These are phyloP conservation scores for Andrena camellia DNA, from an alignment of 2,888 invertebrate species.

Conservation along the genomic window DNA sequence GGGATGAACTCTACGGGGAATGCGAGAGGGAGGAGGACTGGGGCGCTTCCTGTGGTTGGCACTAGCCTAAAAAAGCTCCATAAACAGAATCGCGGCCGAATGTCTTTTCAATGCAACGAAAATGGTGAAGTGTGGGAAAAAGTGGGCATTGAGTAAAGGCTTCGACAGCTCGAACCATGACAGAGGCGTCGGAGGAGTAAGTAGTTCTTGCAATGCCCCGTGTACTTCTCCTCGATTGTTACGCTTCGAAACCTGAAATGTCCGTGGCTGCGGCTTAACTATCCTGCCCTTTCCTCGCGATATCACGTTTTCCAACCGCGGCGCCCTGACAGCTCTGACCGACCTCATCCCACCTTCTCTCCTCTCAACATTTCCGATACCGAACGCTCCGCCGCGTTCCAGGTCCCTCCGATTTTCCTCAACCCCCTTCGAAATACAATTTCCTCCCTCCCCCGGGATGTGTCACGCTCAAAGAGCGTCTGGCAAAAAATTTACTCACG, in stretches of 20 bases:
- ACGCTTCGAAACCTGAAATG: slow-evolving; percentile 51
- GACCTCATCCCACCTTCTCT: slow-evolving; percentile 33
- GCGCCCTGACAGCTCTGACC: slow-evolving; percentile 42
- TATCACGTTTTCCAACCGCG: slow-evolving; percentile 29
- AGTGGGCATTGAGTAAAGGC: slow-evolving; percentile 93
- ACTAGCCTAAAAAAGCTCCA: slow-evolving; percentile 79
- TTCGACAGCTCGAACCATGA: slow-evolving; percentile 95
- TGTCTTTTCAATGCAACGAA: slow-evolving; percentile 89
- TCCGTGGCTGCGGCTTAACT: slow-evolving; percentile 40
- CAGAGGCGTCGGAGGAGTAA: slow-evolving; percentile 96
- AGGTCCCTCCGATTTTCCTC: slow-evolving; percentile 23
- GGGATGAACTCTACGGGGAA: slow-evolving; percentile 74
- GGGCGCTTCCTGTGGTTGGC: slow-evolving; percentile 81
- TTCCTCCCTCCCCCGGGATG: slow-evolving; percentile 31
- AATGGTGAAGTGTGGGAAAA: slow-evolving; percentile 93
- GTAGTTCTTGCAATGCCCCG: slow-evolving; percentile 82
- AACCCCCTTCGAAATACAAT: slow-evolving; percentile 18
- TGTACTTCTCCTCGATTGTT: slow-evolving; percentile 46
- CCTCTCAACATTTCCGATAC: slow-evolving; percentile 36
- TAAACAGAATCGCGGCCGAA: slow-evolving; percentile 77
- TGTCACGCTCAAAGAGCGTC: slow-evolving; percentile 53
- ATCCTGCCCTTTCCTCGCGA: slow-evolving; percentile 8
- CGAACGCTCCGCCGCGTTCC: slow-evolving; percentile 19
- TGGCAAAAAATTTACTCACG: slow-evolving; percentile 53
- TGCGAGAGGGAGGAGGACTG: slow-evolving; percentile 72